Evolutionary conservation across 2,888 invertebrate genomes (phyloP).

Genomic region (Lamproptera curius): DNA sequence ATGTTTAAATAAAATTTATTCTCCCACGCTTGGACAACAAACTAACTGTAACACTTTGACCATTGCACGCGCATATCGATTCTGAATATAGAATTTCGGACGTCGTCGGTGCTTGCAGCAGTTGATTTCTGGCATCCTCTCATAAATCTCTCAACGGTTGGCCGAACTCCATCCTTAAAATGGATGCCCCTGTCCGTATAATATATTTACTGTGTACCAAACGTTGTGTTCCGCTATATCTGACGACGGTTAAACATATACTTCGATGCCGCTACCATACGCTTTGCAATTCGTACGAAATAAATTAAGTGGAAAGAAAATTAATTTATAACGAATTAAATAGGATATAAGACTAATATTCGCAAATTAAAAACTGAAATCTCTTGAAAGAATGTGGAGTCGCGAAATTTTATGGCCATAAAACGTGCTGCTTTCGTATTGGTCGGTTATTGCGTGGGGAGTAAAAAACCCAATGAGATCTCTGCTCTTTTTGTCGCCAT

Average conservation of each 20-base stretch:
- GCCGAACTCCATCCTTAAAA: conserved; percentile 70
- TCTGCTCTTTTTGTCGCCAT: no score
- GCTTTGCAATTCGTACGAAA: no score
- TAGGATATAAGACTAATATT: no score
- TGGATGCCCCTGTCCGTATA: conserved; percentile 69
- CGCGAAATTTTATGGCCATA: no score
- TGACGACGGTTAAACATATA: conserved; percentile 48
- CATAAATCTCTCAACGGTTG: conserved; percentile 76
- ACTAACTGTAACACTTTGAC: background rate
- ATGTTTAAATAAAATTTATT: background rate
- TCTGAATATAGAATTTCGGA: background rate
- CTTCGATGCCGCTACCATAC: conserved; percentile 29
- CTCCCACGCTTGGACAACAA: background rate
- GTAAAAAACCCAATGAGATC: no score
- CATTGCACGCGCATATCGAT: background rate
- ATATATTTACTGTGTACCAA: conserved; percentile 67
- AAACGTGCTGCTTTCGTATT: no score
- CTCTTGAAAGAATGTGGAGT: no score
- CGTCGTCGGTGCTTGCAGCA: conserved; percentile 36
- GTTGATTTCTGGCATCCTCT: conserved; percentile 13
- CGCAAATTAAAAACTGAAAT: no score
- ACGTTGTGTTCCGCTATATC: conserved; percentile 33
- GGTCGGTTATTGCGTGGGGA: no score
- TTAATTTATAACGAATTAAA: no score
- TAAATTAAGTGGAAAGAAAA: no score